phyloP scores from a whole-genome alignment of 2,797 vertebrate genomes.

The Diglossa cyanea region DNA sequence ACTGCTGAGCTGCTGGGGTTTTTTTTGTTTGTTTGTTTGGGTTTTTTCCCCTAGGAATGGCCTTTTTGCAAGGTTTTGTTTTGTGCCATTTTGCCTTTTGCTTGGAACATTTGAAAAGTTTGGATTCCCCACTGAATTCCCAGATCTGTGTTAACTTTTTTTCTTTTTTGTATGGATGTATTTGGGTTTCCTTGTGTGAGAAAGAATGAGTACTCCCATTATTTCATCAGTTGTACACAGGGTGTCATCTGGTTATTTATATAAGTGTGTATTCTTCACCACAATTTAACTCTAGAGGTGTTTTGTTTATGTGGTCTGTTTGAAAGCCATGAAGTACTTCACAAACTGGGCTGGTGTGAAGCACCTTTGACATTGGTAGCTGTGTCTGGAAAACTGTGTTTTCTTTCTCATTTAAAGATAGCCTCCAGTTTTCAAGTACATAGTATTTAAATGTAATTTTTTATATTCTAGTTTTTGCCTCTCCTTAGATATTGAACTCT shows the following conservation, averaged over 20 bases:
- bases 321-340: background rate
- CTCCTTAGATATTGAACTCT: background rate
- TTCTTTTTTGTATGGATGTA: accelerated
- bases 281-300: background rate
- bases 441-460: background rate
- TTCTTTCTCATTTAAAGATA: background rate
- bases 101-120: background rate
- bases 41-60: background rate
- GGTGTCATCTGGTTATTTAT: accelerated
- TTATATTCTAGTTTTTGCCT: background rate
- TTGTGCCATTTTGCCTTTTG: background rate
- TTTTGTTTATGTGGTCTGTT: background rate
- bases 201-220: background rate
- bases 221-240: background rate
- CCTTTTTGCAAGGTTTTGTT: background rate
- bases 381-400: background rate
- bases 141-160: background rate
- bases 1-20: background rate
- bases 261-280: background rate
- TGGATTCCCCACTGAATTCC: background rate
- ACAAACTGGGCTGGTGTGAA: background rate
- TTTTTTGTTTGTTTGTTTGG: background rate
- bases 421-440: background rate
- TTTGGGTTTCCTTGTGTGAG: background rate
- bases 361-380: background rate